Evolutionary conservation across 2,113 vertebrate species (phyloP).

Genomic region (Gyps fulvus): DNA sequence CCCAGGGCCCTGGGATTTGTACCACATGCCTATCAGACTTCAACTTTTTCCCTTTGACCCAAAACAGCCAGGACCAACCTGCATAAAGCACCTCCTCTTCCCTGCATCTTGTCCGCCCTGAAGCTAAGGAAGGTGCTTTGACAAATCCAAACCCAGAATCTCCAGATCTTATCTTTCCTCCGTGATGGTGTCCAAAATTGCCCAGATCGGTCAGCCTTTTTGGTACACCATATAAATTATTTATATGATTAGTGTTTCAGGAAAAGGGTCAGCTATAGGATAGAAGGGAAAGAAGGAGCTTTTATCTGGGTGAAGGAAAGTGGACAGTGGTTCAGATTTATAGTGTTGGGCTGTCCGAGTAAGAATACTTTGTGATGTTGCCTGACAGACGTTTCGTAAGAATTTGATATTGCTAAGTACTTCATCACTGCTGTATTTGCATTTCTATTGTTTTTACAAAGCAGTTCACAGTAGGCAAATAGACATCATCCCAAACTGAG

Average conservation of each 20-base stretch:
- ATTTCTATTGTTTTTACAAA: background rate
- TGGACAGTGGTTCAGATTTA: background rate
- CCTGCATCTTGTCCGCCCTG: background rate
- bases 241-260: background rate
- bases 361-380: background rate
- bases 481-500: background rate
- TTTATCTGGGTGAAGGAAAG: background rate
- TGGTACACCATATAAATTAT: background rate
- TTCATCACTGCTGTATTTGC: background rate
- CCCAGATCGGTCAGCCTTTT: background rate
- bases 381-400: background rate
- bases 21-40: background rate
- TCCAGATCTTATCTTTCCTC: background rate
- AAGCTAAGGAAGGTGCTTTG: background rate
- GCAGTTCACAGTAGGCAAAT: background rate
- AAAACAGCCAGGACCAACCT: background rate
- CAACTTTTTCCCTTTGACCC: background rate
- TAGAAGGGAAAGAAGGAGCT: background rate
- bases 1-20: background rate
- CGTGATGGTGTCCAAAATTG: background rate
- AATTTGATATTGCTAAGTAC: background rate
- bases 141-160: background rate
- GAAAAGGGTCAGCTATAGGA: background rate
- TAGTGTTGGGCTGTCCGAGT: background rate
- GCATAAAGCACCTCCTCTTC: background rate